Percentiles rank a stretch among this genome's conserved stretches.
phyloP scores from a whole-genome alignment of 2,113 vertebrate genomes.

The Cephalopholis sonnerati region DNA sequence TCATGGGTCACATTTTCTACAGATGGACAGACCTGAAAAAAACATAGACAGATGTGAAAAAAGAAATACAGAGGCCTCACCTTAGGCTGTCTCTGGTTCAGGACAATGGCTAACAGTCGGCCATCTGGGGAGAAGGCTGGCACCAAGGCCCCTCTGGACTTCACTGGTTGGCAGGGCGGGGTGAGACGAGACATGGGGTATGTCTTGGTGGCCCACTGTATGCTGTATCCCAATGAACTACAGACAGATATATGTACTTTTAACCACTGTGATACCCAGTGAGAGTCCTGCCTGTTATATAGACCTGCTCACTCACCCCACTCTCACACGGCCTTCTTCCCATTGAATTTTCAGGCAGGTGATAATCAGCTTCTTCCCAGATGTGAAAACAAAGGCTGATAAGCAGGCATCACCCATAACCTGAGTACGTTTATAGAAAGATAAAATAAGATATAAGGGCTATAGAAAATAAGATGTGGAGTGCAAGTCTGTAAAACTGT shows the following conservation, averaged over 20 bases:
- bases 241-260: not conserved
- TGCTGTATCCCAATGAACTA: constrained; percentile 84
- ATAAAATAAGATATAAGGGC: not conserved
- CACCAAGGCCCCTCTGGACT: constrained; percentile 92
- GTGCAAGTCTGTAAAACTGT: not conserved
- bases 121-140: constrained; percentile 91
- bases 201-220: constrained; percentile 88
- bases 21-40: not conserved
- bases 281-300: not conserved
- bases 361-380: constrained; percentile 84
- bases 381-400: constrained; percentile 90
- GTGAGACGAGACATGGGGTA: constrained; percentile 82
- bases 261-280: not conserved
- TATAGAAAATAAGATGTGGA: not conserved
- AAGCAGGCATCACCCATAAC: constrained; percentile 90
- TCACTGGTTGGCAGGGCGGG: constrained; percentile 88
- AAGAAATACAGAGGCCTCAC: constrained; percentile 69
- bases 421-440: constrained; percentile 79
- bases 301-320: constrained; percentile 80
- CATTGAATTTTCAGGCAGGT: constrained; percentile 90
- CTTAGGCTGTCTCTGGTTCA: constrained; percentile 94
- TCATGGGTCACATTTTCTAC: not conserved
- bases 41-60: not conserved
- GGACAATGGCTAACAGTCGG: constrained; percentile 86
- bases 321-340: constrained; percentile 81